Percentiles rank a stretch among this genome's conserved stretches.
phyloP scores from a whole-genome alignment of 1,140 invertebrate genomes.

The Cydia fagiglandana region DNA sequence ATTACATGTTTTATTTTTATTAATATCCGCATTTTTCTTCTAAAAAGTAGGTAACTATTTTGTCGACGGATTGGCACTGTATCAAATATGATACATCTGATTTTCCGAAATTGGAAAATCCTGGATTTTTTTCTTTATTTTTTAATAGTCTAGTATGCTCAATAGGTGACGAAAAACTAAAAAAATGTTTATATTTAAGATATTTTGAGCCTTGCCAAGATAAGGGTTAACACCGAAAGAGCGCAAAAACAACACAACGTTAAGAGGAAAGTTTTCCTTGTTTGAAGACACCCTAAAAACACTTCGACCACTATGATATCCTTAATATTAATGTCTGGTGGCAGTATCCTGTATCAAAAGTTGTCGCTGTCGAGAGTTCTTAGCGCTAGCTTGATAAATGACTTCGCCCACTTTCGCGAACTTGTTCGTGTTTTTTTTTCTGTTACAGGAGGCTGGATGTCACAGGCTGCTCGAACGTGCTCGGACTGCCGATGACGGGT shows the following conservation, averaged over 20 bases:
- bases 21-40: too few relatives aligned
- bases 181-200: too few relatives aligned
- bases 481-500: constrained; percentile 56
- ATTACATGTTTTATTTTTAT: too few relatives aligned
- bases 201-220: too few relatives aligned
- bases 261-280: constrained; percentile 51
- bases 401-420: constrained; percentile 70
- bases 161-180: too few relatives aligned
- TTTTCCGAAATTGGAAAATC: too few relatives aligned
- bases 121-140: too few relatives aligned
- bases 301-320: constrained; percentile 70
- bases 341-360: constrained; percentile 76
- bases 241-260: constrained; percentile 45
- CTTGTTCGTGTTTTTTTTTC: constrained; percentile 62
- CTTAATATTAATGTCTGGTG: constrained; percentile 77
- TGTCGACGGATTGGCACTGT: too few relatives aligned
- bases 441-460: constrained; percentile 53
- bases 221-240: constrained; percentile 38
- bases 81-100: too few relatives aligned
- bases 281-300: constrained; percentile 66
- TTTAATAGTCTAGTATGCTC: too few relatives aligned
- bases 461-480: constrained; percentile 59
- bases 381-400: constrained; percentile 76
- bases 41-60: too few relatives aligned
- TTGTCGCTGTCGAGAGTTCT: constrained; percentile 75